Evolutionary conservation across 2,113 vertebrate species (phyloP).

Genomic region (Machaerirhynchus nigripectus): DNA sequence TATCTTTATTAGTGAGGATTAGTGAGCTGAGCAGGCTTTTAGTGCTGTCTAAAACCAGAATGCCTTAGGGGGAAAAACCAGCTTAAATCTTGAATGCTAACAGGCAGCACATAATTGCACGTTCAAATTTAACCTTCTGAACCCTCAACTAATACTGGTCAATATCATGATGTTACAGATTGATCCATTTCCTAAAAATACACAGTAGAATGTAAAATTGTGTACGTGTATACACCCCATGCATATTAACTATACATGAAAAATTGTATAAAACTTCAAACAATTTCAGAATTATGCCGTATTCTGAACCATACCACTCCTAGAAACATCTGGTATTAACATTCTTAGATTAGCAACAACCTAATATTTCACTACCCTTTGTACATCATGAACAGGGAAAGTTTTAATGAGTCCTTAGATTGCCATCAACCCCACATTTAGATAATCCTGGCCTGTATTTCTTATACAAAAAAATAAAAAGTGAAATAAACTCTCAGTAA

Average conservation of each 20-base stretch:
- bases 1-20: no score
- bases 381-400: not conserved
- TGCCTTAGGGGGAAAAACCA: not conserved
- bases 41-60: not conserved
- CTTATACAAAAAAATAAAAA: accelerated
- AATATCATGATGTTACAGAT: not conserved
- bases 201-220: not conserved
- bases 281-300: not conserved
- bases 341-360: not conserved
- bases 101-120: not conserved
- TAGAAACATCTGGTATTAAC: not conserved
- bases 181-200: not conserved
- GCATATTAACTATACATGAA: not conserved
- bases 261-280: not conserved
- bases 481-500: not conserved
- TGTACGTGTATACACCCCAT: accelerated
- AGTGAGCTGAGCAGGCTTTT: not conserved
- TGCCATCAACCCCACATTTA: not conserved
- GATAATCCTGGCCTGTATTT: not conserved
- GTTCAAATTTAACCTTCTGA: not conserved
- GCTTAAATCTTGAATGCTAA: not conserved
- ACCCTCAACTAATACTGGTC: not conserved
- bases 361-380: not conserved
- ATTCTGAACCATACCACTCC: not conserved
- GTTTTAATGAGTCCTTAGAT: not conserved